A percentile compares a stretch with the other conserved stretches of the same genome.
Conservation (phyloP, 2,888 invertebrate species). For the Mantis religiosa region DNA sequence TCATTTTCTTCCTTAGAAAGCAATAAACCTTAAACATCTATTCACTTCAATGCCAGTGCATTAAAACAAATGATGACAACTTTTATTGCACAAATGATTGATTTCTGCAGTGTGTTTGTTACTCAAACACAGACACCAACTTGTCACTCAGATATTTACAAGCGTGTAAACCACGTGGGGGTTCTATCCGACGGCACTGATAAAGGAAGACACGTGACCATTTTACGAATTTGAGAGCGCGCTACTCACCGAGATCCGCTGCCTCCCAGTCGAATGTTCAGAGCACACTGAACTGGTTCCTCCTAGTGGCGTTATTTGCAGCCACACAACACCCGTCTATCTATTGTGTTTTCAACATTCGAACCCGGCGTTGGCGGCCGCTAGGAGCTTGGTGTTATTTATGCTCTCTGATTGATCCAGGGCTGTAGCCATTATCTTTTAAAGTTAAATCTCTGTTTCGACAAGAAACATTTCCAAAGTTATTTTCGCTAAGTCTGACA, state of each 20-base stretch:
- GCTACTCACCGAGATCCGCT: not conserved
- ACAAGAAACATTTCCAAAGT: not conserved
- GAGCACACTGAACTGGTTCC: not conserved
- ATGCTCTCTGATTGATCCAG: slow-evolving; percentile 5
- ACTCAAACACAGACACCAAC: too few relatives aligned
- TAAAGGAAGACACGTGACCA: not conserved
- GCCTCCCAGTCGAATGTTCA: not conserved
- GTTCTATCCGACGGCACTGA: not conserved
- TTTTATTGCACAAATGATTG: too few relatives aligned
- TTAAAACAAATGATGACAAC: too few relatives aligned
- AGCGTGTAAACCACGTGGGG: not conserved
- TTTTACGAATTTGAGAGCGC: not conserved
- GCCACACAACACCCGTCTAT: not conserved
- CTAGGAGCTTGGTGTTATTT: slow-evolving; percentile 7
- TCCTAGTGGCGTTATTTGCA: not conserved
- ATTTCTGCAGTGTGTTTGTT: too few relatives aligned
- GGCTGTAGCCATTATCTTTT: not conserved
- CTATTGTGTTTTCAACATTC: not conserved
- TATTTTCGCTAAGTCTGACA: not conserved
- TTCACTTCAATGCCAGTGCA: too few relatives aligned
- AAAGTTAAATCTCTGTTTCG: not conserved
- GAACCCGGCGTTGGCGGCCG: not conserved
- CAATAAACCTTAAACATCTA: too few relatives aligned
- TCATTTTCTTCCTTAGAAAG: too few relatives aligned
- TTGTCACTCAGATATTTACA: not conserved